These are phyloP conservation scores for Aurelia coerulea DNA, from an alignment of 30 jellyfish, hydroid and myxozoan species.

Conservation along the genomic window DNA sequence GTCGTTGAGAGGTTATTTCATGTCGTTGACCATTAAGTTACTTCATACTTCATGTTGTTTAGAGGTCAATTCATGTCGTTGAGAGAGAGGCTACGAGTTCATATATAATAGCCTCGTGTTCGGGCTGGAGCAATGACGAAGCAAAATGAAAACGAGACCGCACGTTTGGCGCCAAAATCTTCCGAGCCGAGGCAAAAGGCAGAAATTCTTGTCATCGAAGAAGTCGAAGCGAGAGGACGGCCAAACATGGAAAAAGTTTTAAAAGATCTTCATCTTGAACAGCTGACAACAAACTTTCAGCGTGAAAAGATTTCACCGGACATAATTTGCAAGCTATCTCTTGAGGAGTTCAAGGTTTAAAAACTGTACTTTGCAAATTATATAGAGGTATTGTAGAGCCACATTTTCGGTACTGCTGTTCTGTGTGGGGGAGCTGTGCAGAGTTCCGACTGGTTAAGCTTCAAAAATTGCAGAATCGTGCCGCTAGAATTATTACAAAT, in stretches of 20 bases:
- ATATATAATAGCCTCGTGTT: too few relatives aligned
- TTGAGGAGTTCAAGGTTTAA: slow-evolving; percentile 15
- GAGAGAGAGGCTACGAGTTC: not conserved
- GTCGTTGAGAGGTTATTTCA: not conserved
- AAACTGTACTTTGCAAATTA: too few relatives aligned
- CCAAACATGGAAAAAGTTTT: not conserved
- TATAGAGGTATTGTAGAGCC: too few relatives aligned
- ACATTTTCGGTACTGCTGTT: too few relatives aligned
- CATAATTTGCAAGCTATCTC: slow-evolving; percentile 51
- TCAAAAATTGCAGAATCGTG: too few relatives aligned
- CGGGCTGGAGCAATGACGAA: too few relatives aligned
- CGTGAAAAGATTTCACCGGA: slow-evolving; percentile 55
- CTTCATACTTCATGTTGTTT: not conserved
- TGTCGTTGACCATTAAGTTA: not conserved
- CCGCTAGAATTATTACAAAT: too few relatives aligned
- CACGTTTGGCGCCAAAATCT: not conserved
- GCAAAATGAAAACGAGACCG: not conserved
- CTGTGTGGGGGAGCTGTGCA: too few relatives aligned
- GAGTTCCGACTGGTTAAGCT: too few relatives aligned
- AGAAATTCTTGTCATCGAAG: not conserved
- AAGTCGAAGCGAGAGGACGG: too few relatives aligned
- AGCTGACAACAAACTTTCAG: slow-evolving; percentile 18
- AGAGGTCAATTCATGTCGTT: not conserved
- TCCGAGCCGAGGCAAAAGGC: too few relatives aligned
- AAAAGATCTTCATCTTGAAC: slow-evolving; percentile 11